Evolutionary conservation across 1,140 invertebrate species (phyloP), one percentile per base, ranked within the genome.

Genomic region (Rhopalosiphum maidis): DNA sequence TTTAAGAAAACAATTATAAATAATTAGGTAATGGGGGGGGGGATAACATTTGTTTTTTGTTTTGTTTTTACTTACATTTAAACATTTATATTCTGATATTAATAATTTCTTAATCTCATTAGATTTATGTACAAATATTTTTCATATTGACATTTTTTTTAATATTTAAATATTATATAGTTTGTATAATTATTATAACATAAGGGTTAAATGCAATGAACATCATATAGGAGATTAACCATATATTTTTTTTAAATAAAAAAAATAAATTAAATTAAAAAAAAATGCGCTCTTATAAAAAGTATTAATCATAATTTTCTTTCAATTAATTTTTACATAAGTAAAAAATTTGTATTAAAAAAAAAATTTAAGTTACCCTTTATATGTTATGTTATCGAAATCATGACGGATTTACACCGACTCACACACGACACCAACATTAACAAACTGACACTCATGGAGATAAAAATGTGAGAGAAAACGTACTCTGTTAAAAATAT

Each of bases 61-160:
- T 91, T 86, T 15, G 41, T 35, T 54, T 85, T 92, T 85, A 30
- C 82, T 54, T 86, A 93, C 35, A 92, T 46, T 83, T 92, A 92
- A 85, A 92, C 60, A 93, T 93, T 93, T 93, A 93, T 93, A 93
- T 93, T 93, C 91, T 93, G 91, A 93, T 93, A 93, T 93, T 93
- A 85, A 93, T 93, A 93, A 92, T 93, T 93, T 85, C 82, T 93
- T 93, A 92, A 82, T 93, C 77, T 93, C 48, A 85, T 93, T 93
- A 93, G 48, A 86, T 93, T 93, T 93, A 93, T 93, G 82, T 93
- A 93, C 82, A 93, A 15, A 7, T 93, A 93, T 54, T 93, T 54
- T 93, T 93, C 48, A 51, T 83, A 54, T 86, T 86, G 43, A 85
- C 46, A 93, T 55, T 48, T 77, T 55, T 82, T 82, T n/a, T 5